Conservation (phyloP, 2,888 invertebrate genomes). For the Blastobasis lacticolella region DNA sequence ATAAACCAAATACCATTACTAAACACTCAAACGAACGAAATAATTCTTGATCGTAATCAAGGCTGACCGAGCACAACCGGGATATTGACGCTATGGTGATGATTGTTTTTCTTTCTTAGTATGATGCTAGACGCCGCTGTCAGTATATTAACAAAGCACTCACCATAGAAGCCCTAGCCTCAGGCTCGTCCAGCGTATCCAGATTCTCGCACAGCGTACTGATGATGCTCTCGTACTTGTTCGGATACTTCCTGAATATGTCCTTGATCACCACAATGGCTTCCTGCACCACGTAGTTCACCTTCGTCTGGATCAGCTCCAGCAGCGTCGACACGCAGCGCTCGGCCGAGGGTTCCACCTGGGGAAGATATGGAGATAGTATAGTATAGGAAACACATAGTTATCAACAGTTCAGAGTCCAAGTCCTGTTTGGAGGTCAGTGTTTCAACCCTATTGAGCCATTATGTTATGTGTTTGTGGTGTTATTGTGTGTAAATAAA, state of each 20-base stretch:
- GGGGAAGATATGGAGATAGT: not conserved
- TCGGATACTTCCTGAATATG: slow-evolving; percentile 97
- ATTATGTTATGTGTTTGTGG: too few species aligned
- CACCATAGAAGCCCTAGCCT: slow-evolving; percentile 98
- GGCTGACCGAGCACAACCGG: too few species aligned
- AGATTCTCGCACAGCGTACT: slow-evolving; percentile 99
- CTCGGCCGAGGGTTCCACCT: slow-evolving; percentile 96
- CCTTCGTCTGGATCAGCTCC: slow-evolving; percentile 99
- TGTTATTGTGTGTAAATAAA: too few species aligned
- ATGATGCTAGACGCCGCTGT: too few species aligned
- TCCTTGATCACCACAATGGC: slow-evolving; percentile 99
- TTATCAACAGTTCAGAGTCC: too few species aligned
- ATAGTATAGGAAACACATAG: too few species aligned
- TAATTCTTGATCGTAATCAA: too few species aligned
- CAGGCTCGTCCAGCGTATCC: slow-evolving; percentile 98
- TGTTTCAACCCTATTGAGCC: too few species aligned
- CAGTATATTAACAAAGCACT: slow-evolving; percentile 12
- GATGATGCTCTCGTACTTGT: slow-evolving; percentile 99
- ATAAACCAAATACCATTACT: too few species aligned
- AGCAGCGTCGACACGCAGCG: slow-evolving; percentile 97
- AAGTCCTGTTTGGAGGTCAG: too few species aligned
- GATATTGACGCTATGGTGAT: too few species aligned
- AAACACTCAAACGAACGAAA: too few species aligned
- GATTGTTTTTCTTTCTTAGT: not conserved
- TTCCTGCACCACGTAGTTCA: slow-evolving; percentile 99